These are phyloP conservation scores for Caenorhabditis macrosperma DNA, from an alignment of 2,888 invertebrate genomes.

Conservation along the genomic window DNA sequence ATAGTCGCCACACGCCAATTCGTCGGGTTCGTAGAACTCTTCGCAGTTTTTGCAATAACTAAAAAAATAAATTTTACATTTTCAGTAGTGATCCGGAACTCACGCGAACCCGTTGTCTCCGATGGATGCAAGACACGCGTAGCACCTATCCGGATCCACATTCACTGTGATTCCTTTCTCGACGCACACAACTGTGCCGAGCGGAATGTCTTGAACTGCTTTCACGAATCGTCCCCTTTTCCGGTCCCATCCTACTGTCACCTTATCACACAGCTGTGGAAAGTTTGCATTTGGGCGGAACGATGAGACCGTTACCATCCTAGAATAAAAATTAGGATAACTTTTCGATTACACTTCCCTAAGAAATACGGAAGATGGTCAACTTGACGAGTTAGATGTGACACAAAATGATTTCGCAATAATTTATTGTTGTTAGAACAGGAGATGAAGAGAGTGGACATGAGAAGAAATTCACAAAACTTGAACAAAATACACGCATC, in stretches of 20 bases:
- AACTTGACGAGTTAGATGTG: neutral
- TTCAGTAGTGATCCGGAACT: neutral
- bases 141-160: constrained; percentile 34
- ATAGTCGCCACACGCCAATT: constrained; percentile 28
- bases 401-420: neutral
- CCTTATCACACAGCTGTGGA: constrained; percentile 47
- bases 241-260: constrained; percentile 42
- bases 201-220: constrained; percentile 49
- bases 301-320: constrained; percentile 5
- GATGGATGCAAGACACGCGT: constrained; percentile 36
- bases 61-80: neutral
- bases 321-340: too few species aligned
- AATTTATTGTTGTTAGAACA: constrained; percentile 17
- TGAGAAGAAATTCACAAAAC: neutral
- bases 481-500: neutral
- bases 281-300: constrained; percentile 30
- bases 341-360: neutral
- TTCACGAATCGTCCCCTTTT: constrained; percentile 49
- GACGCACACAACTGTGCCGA: constrained; percentile 57
- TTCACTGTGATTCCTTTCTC: constrained; percentile 60
- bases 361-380: too few species aligned
- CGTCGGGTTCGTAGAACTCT: constrained; percentile 48
- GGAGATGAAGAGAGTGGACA: constrained; percentile 12
- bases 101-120: constrained; percentile 4
- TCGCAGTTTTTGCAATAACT: constrained; percentile 47